Percentiles rank a stretch among this genome's conserved stretches.
These are phyloP conservation scores for Thymelicus lineola DNA, from an alignment of 2,888 invertebrate species.

Conservation along the genomic window DNA sequence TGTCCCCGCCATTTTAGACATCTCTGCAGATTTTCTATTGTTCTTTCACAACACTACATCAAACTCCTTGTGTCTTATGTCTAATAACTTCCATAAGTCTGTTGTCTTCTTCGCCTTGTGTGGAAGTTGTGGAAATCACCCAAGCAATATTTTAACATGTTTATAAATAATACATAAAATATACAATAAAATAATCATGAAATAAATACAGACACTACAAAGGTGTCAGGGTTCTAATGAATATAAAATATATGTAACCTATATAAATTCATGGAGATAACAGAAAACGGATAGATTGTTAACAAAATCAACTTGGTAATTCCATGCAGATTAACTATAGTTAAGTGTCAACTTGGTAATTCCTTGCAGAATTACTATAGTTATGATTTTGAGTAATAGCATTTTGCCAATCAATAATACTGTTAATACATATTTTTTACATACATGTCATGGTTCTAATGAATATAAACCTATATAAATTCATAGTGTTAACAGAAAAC, in stretches of 20 bases:
- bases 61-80: conserved; percentile 36
- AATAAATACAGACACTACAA: background rate
- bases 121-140: conserved; percentile 40
- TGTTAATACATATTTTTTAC: conserved; percentile 2
- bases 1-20: conserved; percentile 69
- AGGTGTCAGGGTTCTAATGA: background rate
- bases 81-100: conserved; percentile 23
- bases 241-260: background rate
- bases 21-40: conserved; percentile 48
- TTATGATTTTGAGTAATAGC: background rate
- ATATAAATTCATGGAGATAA: background rate
- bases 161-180: conserved; percentile 29
- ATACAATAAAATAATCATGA: conserved; percentile 8
- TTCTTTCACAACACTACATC: conserved; percentile 42
- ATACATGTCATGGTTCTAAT: background rate
- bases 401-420: conserved; percentile 11
- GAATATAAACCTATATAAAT: background rate
- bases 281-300: background rate
- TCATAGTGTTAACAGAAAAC: background rate
- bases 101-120: conserved; percentile 36
- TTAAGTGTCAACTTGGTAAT: too few species aligned
- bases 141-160: conserved; percentile 39
- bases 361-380: too few species aligned
- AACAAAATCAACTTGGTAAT: background rate
- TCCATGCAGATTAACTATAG: conserved; percentile 17